Base-by-base conservation (phyloP, 2,113 vertebrate genomes). In the Perognathus longimembris region DNA sequence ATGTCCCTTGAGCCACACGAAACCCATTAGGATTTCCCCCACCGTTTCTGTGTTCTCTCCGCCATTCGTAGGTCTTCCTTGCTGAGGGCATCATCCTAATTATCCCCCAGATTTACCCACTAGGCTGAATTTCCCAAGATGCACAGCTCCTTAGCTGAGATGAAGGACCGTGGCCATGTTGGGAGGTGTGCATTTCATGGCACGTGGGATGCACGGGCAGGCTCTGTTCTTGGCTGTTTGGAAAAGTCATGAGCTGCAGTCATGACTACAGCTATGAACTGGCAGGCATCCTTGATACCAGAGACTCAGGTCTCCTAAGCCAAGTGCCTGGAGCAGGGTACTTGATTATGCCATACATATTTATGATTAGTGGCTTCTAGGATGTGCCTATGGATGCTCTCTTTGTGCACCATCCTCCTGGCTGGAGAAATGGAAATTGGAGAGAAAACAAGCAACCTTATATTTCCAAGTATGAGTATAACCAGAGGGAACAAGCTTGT, bases 301-400 rank as follows among this genome's bases (percentile, higher is more conserved):
- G 5, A 50, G 30, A 38, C 21, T 38, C 14, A 45, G 20, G 5
- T 67, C 88, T 69, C 54, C 34, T 57, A 11, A 83, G 81, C 81
- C 36, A 80, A 80, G 15, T 36, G 66, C 69, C 59, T 61, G 24
- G 59, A 61, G 24, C 11, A 12, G 22, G 59, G 22, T 61, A 26
- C 57, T 95, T 69, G 11, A 77, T 45, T 8, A 45, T 36, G 12
- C 50, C 8, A 36, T 77, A 71, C 74, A 79, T 89, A 75, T 74
- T 91, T 57, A 73, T 80, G 59, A 81, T 26, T n/a, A 54, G 21
- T 75, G 66, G 22, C 78, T 95, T 91, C 63, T 21, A 81, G 85
- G 85, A 76, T 17, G 38, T 82, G 54, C 5, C 5, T 28, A 22
- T 61, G 4, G 7, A 42, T 38, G 21, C 22, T 20, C 28, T 89